Evolutionary conservation across 1,140 invertebrate genomes (phyloP), one percentile per base, ranked within the genome.

Genomic region (Drosophila subobscura): DNA sequence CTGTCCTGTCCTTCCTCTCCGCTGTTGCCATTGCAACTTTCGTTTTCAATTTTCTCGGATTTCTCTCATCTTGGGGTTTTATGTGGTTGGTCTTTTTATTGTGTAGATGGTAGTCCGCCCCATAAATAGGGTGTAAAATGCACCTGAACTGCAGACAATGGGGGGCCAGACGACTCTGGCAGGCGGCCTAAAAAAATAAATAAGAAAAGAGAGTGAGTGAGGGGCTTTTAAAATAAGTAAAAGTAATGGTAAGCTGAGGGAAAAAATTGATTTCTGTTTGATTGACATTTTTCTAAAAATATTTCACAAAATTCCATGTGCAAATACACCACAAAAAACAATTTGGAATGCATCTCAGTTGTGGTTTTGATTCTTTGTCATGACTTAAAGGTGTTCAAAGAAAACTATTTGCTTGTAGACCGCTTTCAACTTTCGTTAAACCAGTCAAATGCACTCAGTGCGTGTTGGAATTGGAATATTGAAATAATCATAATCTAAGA

Each of bases 1-100:
- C 23, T 1, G 16, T 20, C 16, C 16, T 1, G 16, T 20, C 16
- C 16, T 20, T 20, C 16, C 16, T 33, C 12, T 56, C 58, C 53
- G 50, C 41, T 76, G 72, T 80, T 84, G 80, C 77, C 73, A 79
- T 74, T 86, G 64, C 51, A 77, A 86, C 80, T 85, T 85, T 85
- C 80, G 42, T 85, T 85, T 85, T 85, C 80, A 81, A 85, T 85
- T 86, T 85, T 74, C 80, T 72, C 56, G 60, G 79, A 53, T 72
- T 53, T 70, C 66, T 64, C 33, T 10, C 10, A 10, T 12, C 33
- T 37, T 37, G 33, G 33, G 8, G 16, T 20, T 20, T 4, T 12
- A 4, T 37, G 33, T 12, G 25, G 73, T 52, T 57, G 37, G 22
- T 23, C 46, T 70, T 75, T 71, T 67, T 42, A 64, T 65, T 75